These are phyloP conservation scores for Setophaga coronata DNA, from an alignment of 2,113 vertebrate genomes.

Conservation along the genomic window DNA sequence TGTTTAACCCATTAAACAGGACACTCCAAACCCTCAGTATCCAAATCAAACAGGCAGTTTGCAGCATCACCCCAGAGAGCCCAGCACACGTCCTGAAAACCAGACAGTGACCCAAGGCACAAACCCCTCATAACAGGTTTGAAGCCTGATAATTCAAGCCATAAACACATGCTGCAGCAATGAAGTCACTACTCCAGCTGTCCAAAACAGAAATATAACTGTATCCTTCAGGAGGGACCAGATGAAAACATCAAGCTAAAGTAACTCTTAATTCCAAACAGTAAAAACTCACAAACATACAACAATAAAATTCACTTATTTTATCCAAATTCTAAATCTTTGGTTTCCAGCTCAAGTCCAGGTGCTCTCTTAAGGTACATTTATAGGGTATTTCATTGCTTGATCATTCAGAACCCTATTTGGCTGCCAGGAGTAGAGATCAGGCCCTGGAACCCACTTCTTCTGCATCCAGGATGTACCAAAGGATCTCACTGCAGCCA, in stretches of 20 bases:
- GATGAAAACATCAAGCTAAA: background rate
- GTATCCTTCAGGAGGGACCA: background rate
- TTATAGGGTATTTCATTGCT: background rate
- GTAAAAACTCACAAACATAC: background rate
- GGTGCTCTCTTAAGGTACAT: background rate
- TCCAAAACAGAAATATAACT: background rate
- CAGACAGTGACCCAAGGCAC: background rate
- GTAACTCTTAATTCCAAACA: background rate
- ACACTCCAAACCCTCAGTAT: background rate
- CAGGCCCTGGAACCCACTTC: background rate
- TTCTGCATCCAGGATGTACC: background rate
- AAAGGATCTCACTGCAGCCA: background rate
- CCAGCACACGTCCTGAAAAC: background rate
- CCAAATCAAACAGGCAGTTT: background rate
- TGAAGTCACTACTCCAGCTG: slow-evolving; percentile 1
- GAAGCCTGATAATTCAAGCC: background rate
- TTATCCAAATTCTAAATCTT: background rate
- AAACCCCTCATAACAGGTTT: background rate
- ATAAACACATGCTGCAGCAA: background rate
- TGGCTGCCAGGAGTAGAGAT: background rate
- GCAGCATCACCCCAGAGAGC: background rate
- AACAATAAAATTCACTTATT: background rate
- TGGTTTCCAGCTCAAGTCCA: background rate
- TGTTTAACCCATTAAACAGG: background rate
- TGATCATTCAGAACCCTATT: background rate